A percentile compares a stretch with the other conserved stretches of the same genome.
Conservation (phyloP, 2,797 vertebrate genomes). For the Scleropages formosus region DNA sequence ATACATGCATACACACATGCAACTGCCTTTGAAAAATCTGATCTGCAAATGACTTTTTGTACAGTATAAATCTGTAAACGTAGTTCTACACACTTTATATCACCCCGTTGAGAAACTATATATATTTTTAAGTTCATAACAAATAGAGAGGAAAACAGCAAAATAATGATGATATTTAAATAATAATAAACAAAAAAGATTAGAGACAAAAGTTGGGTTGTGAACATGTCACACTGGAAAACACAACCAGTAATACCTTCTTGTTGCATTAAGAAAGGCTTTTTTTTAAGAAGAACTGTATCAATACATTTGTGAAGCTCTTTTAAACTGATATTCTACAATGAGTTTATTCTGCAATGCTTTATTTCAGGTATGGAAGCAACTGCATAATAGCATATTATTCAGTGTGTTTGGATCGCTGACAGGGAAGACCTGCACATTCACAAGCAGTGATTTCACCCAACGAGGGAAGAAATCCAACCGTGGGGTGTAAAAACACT, state of each 20-base stretch:
- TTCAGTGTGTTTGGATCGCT: neutral
- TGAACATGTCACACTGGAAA: conserved; percentile 30
- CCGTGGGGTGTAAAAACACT: neutral
- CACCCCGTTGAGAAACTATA: neutral
- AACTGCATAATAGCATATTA: neutral
- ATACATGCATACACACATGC: conserved; percentile 43
- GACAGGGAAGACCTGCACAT: conserved; percentile 9
- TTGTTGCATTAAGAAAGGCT: neutral
- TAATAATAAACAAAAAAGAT: conserved; percentile 45
- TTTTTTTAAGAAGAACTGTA: conserved; percentile 21
- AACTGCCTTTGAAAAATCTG: conserved; percentile 19
- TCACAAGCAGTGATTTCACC: conserved; percentile 31
- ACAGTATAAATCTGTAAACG: neutral
- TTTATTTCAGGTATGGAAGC: neutral
- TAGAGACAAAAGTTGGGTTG: conserved; percentile 37
- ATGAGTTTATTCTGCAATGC: neutral
- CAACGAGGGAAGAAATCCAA: conserved; percentile 28
- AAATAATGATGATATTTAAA: conserved; percentile 45
- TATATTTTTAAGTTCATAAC: neutral
- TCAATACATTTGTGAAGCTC: neutral
- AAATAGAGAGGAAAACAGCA: conserved; percentile 37
- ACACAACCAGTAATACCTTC: conserved; percentile 8
- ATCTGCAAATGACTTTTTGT: neutral
- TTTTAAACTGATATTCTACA: neutral
- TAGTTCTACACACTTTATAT: too few relatives aligned